phyloP scores from a whole-genome alignment of 2,113 vertebrate genomes.

The Pluvialis apricaria region DNA sequence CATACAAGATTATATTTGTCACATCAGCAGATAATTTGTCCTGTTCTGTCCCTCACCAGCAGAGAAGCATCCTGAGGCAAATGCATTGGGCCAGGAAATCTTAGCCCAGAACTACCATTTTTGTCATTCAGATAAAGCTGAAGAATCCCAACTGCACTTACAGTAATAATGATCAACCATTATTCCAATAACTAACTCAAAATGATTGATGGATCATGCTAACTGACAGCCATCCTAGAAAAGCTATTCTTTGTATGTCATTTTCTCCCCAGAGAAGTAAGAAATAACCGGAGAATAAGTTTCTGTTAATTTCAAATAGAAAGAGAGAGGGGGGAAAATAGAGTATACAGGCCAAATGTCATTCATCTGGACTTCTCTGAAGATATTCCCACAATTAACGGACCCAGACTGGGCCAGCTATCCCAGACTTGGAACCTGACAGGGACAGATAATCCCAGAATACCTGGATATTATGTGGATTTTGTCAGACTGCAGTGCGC shows the following conservation, averaged over 20 bases:
- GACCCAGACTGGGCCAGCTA: neutral
- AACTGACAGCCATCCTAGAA: constrained; percentile 19
- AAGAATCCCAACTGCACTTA: neutral
- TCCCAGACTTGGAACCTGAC: neutral
- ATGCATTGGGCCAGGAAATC: neutral
- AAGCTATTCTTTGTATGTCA: neutral
- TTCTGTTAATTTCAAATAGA: neutral
- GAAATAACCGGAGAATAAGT: neutral
- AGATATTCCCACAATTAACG: neutral
- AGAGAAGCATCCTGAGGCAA: neutral
- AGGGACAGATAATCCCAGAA: neutral
- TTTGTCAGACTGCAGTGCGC: neutral
- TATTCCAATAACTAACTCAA: neutral
- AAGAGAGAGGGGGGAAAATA: neutral
- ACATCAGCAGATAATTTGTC: neutral
- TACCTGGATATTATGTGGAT: neutral
- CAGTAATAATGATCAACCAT: neutral
- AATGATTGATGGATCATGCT: constrained; percentile 29
- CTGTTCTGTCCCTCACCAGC: neutral
- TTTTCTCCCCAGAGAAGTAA: neutral
- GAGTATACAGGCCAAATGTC: neutral
- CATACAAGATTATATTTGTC: neutral
- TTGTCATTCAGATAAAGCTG: neutral
- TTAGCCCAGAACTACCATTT: neutral
- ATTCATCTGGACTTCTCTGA: neutral